Base-by-base conservation (phyloP, 2,113 vertebrate species). In the Phaethornis superciliosus region DNA sequence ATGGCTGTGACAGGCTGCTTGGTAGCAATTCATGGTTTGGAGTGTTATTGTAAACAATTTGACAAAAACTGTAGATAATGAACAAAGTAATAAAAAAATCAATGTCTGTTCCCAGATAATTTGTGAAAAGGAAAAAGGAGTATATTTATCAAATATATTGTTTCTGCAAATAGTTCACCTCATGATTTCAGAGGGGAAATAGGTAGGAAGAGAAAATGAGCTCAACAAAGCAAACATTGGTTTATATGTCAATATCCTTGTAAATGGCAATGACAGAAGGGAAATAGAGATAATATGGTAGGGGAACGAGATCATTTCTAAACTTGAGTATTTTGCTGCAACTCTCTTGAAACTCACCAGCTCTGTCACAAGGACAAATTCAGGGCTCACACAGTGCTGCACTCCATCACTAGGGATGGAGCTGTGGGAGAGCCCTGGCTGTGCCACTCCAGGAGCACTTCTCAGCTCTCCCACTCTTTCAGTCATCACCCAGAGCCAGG, bases 21-120 rank as follows among this genome's bases (percentile, higher is more conserved):
- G 76, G 60, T 72, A 93, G 87, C 85, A 75, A 52, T 33, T 68
- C 64, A 52, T 78, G 40, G 88, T 81, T 94, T 81, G 92, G 89
- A 93, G 74, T 95, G 80, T 89, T 80, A 77, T 51, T 70, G 87
- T 81, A 80, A 94, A 89, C 89, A 91, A 77, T 85, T 91, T 90
- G 85, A 89, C 94, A 94, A 95, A 95, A 88, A 87, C 54, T 90
- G 95, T 52, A 93, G 93, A 83, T 96, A 96, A 96, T 93, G 87
- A 96, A 95, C 55, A 88, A 93, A 95, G 85, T 94, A 93, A 95
- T 94, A 94, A 95, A 94, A 94, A 91, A 96, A 93, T 94, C 89
- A 88, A 88, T 83, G 75, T 95, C 75, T 89, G 42, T 78, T 96
- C 91, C 68, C 54, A 85, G 85, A 94, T 95, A 95, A 95, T 96